These are phyloP conservation scores for Desmophyllum pertusum DNA, from an alignment of 92 coral and sea anemone genomes.

Conservation along the genomic window DNA sequence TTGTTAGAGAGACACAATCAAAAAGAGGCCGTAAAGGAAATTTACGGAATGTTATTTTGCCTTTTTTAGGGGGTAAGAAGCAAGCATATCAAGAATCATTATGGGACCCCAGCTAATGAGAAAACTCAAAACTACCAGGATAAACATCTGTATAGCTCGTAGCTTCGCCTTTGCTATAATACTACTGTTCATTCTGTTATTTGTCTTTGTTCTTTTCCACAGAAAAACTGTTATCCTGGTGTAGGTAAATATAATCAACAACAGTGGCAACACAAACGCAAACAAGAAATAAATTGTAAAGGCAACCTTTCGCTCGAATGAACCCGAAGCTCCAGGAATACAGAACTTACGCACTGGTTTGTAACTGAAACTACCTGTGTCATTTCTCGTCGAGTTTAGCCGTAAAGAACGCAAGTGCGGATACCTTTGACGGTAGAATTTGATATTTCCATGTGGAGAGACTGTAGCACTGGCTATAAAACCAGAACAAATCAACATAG, in stretches of 20 bases:
- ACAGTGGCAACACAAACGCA: constrained; percentile 29
- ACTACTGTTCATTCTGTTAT: background rate
- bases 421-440: too few species aligned
- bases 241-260: constrained; percentile 8
- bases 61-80: constrained; percentile 14
- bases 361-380: background rate
- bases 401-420: background rate
- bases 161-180: constrained; percentile 52
- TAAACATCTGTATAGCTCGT: constrained; percentile 59
- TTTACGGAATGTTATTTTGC: background rate
- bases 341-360: constrained; percentile 8
- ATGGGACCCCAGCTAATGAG: constrained; percentile 79
- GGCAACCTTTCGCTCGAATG: constrained; percentile 18
- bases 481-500: constrained; percentile 49
- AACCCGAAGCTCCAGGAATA: constrained; percentile 15
- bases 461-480: constrained; percentile 51
- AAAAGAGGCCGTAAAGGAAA: constrained; percentile 48
- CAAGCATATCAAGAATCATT: constrained; percentile 54
- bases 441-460: background rate
- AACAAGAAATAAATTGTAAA: constrained; percentile 22
- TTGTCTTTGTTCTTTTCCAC: constrained; percentile 22
- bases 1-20: constrained; percentile 47
- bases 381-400: background rate
- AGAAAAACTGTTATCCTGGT: constrained; percentile 34
- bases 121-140: constrained; percentile 59